Evolutionary conservation across 2,113 vertebrate genomes (phyloP).

Genomic region (Burhinus oedicnemus): DNA sequence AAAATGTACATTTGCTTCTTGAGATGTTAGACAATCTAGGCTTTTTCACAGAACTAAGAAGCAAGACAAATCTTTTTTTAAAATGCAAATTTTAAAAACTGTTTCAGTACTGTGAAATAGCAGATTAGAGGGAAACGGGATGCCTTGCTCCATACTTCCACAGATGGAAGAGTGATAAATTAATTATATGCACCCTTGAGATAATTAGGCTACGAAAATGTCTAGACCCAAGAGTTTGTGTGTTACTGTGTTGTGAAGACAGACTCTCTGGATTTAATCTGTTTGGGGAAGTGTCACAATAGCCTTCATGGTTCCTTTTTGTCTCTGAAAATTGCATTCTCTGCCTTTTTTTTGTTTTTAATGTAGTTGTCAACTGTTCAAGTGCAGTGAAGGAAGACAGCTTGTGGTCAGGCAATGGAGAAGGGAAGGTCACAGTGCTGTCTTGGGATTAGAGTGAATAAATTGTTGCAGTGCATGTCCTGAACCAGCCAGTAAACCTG

Average conservation of each 20-base stretch:
- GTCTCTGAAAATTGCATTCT: neutral
- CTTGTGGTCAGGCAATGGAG: neutral
- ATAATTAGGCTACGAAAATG: neutral
- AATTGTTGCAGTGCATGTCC: accelerated
- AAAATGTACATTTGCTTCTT: neutral
- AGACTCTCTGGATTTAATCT: neutral
- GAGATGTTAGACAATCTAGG: neutral
- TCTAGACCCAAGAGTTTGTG: neutral
- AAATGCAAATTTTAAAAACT: neutral
- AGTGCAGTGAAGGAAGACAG: neutral
- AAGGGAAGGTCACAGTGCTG: neutral
- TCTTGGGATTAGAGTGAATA: neutral
- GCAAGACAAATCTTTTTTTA: neutral
- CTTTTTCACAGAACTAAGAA: neutral
- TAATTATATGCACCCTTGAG: neutral
- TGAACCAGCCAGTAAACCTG: neutral
- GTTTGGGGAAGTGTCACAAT: accelerated
- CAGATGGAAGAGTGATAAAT: accelerated
- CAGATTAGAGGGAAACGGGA: neutral
- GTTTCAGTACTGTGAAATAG: neutral
- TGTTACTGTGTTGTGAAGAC: neutral
- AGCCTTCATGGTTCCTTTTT: neutral
- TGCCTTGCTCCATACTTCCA: neutral
- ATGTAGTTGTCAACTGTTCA: neutral
- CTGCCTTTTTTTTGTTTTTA: neutral